Base-by-base conservation (phyloP, 2,797 vertebrate species). In the Sorex maritimensis region DNA sequence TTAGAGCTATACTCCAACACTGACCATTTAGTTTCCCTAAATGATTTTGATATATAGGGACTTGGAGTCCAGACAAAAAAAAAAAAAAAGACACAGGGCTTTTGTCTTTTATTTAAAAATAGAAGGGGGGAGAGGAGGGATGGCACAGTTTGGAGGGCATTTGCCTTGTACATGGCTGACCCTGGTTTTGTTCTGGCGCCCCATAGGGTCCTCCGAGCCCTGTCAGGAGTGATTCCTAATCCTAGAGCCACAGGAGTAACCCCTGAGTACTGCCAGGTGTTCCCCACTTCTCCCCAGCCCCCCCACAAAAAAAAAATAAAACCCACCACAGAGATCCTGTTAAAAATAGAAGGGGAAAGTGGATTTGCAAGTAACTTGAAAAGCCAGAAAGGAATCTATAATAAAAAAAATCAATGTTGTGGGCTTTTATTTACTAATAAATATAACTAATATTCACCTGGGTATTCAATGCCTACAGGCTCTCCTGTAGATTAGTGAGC, bases 361-460 rank as follows among this genome's bases (percentile, higher is more conserved):
- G 28, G 28, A 8, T 74, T 88, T 94, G 52, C 75, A 79, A 91
- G 61, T 68, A 26, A 79, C 69, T 30, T 87, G 81, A 73, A 55
- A 28, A 79, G 61, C 15, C 14, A 81, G 86, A 78, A 75, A 78
- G 21, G 72, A 78, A 38, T 24, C 24, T 5, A 14, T 46, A 69
- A 88, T 91, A 61, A 94, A 89, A 86, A 94, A 91, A 89, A 81
- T 44, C 49, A 71, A 44, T 24, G 58, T 9, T 19, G 34, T 34
- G 75, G n/a, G 19, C 14, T 58, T 80, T 55, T 73, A 34, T 69
- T 95, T 90, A 41, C 17, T 63, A 13, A 55, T 72, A n/a, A 80
- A 44, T 77, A 2, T n/a, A 52, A 13, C 15, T 80, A 23, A 23
- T 73, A 84, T 46, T 88, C 41, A 58, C 44, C 30, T 38, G 77